Conservation (phyloP, 1,140 invertebrate genomes). For the Drosophila varians region DNA sequence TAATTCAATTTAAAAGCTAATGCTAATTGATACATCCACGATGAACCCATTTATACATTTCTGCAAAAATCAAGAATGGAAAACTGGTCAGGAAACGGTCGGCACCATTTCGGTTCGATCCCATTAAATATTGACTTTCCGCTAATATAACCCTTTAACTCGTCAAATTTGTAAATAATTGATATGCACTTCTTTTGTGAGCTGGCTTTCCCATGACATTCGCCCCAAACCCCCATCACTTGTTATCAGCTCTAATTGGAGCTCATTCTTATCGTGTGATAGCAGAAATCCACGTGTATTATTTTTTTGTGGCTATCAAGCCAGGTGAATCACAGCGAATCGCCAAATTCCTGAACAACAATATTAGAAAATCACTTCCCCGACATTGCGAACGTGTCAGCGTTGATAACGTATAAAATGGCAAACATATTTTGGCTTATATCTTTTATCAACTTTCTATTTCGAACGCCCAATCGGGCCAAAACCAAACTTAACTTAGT, state of each 20-base stretch:
- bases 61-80: slow-evolving; percentile 1
- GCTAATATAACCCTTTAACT: neutral
- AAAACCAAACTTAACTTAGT: slow-evolving; percentile 11
- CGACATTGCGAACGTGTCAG: slow-evolving; percentile 34
- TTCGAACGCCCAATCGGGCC: slow-evolving; percentile 33
- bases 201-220: slow-evolving; percentile 21
- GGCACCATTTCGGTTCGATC: neutral
- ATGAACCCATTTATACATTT: neutral
- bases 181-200: neutral
- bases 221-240: neutral
- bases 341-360: slow-evolving; percentile 17
- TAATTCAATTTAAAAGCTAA: slow-evolving; percentile 21
- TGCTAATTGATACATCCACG: slow-evolving; percentile 35
- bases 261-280: slow-evolving; percentile 24
- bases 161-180: slow-evolving; percentile 5
- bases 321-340: slow-evolving; percentile 23
- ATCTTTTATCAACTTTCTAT: slow-evolving; percentile 69
- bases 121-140: slow-evolving; percentile 5
- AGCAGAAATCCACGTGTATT: slow-evolving; percentile 4
- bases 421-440: slow-evolving; percentile 16
- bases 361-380: slow-evolving; percentile 29
- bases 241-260: slow-evolving; percentile 32
- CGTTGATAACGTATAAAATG: slow-evolving; percentile 32
- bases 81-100: no score
- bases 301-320: no score